These are phyloP conservation scores for Anguilla megastoma DNA, from an alignment of 2,797 vertebrate species.

Conservation along the genomic window DNA sequence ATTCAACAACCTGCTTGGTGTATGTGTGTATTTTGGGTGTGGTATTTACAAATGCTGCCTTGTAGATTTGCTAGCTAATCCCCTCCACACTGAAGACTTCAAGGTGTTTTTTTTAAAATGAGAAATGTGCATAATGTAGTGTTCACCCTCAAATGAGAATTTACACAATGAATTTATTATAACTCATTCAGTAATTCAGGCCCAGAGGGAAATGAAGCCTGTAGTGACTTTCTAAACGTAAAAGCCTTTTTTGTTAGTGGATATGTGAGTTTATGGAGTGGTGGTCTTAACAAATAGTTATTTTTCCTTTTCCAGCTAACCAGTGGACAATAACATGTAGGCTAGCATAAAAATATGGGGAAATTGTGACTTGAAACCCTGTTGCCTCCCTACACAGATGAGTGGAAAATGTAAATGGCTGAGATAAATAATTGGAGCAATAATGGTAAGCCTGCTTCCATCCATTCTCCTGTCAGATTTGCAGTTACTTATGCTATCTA, in stretches of 20 bases:
- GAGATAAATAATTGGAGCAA: slow-evolving; percentile 7
- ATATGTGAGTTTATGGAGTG: not conserved
- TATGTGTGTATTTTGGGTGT: not conserved
- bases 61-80: not conserved
- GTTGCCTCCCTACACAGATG: not conserved
- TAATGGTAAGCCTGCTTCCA: not conserved
- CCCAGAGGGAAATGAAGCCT: not conserved
- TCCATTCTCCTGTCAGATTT: slow-evolving; percentile 6
- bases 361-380: not conserved
- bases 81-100: not conserved
- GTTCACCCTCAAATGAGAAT: not conserved
- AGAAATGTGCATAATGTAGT: not conserved
- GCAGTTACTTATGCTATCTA: not conserved
- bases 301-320: not conserved
- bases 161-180: not conserved
- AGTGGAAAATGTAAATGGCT: slow-evolving; percentile 1
- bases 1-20: not conserved
- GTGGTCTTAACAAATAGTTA: not conserved
- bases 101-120: not conserved
- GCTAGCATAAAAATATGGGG: not conserved
- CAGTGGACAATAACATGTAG: not conserved
- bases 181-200: not conserved
- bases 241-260: not conserved
- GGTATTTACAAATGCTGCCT: not conserved
- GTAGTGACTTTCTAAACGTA: not conserved